Conservation (phyloP, 1,140 invertebrate genomes). For the Mercenaria mercenaria region DNA sequence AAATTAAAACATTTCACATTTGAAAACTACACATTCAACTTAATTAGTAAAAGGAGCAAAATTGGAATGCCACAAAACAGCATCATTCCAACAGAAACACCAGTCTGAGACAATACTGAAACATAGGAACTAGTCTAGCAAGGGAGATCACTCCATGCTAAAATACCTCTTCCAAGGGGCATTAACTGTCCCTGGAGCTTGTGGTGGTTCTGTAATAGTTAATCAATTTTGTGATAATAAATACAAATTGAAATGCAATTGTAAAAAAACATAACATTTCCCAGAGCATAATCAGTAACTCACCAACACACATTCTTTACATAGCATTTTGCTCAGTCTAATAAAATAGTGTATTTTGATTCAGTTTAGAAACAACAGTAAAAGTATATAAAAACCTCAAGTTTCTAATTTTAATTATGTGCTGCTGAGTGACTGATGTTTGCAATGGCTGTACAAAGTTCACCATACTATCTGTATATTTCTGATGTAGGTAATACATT, state of each 20-base stretch:
- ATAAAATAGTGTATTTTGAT: no score
- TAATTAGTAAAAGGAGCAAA: not conserved
- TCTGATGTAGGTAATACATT: no score
- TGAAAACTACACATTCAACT: not conserved
- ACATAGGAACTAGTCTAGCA: conserved; percentile 37
- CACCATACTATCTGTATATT: no score
- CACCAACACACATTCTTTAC: not conserved
- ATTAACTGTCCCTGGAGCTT: conserved; percentile 47
- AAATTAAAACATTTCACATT: not conserved
- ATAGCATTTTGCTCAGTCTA: no score
- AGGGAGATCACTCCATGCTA: conserved; percentile 58
- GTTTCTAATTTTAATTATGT: not conserved
- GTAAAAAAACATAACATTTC: not conserved
- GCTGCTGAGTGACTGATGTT: no score
- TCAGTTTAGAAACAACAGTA: no score
- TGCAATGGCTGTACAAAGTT: no score
- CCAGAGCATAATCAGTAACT: not conserved
- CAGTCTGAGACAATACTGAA: not conserved
- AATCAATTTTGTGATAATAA: not conserved
- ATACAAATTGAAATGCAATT: not conserved
- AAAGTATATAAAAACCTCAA: no score
- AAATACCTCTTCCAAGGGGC: conserved; percentile 61
- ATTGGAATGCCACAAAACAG: not conserved
- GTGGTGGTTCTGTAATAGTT: conserved; percentile 52
- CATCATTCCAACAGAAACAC: not conserved